Percentiles rank a stretch among this genome's conserved stretches.
These are phyloP conservation scores for Drosophila suboccidentalis DNA, from an alignment of 2,888 invertebrate species.

Conservation along the genomic window DNA sequence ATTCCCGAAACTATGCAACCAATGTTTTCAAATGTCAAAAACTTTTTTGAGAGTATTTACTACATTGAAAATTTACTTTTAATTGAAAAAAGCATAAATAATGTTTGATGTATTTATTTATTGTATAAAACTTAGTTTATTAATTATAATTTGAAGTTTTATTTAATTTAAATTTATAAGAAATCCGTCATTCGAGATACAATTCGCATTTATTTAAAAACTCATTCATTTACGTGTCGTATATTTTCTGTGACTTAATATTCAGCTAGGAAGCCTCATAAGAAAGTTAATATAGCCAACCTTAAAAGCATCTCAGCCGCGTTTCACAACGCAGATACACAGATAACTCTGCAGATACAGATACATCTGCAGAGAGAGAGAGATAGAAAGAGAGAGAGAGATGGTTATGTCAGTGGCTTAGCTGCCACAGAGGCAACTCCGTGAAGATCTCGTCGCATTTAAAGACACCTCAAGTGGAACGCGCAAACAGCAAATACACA, in stretches of 20 bases:
- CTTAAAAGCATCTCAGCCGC: conserved; percentile 7
- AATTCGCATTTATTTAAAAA: background rate
- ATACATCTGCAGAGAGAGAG: conserved; percentile 32
- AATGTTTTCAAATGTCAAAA: too few relatives aligned
- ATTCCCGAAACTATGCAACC: background rate
- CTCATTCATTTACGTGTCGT: background rate
- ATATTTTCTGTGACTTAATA: conserved; percentile 6
- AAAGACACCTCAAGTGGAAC: conserved; percentile 82
- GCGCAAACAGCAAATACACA: conserved; percentile 53
- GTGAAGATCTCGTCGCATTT: conserved; percentile 80
- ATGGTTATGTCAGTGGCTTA: conserved; percentile 44
- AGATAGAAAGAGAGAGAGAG: conserved; percentile 9
- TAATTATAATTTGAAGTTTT: background rate
- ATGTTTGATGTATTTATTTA: background rate
- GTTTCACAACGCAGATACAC: conserved; percentile 36
- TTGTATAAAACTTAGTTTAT: too few relatives aligned
- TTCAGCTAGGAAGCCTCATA: conserved; percentile 3
- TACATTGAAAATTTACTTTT: too few relatives aligned
- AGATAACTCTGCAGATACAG: conserved; percentile 40
- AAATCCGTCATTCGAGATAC: background rate
- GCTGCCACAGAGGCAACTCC: conserved; percentile 58
- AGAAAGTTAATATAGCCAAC: conserved; percentile 27
- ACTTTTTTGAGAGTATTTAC: too few relatives aligned
- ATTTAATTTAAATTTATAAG: background rate
- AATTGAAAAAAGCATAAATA: too few relatives aligned